A percentile compares a stretch with the other conserved stretches of the same genome.
These are phyloP conservation scores for Limnephilus marmoratus DNA, from an alignment of 2,888 invertebrate genomes.

Conservation along the genomic window DNA sequence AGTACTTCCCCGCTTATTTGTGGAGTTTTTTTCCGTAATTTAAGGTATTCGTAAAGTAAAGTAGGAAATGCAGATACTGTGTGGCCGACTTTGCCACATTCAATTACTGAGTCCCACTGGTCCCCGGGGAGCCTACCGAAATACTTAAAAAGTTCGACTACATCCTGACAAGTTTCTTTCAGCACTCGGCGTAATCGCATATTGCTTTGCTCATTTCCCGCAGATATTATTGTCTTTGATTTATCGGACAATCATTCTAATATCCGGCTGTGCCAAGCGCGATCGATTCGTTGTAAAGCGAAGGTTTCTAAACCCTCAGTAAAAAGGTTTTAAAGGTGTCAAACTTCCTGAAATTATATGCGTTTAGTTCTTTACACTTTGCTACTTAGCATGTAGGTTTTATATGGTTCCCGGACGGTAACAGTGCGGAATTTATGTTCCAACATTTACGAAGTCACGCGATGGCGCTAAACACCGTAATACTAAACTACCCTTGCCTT, in stretches of 20 bases:
- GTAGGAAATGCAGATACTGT: not conserved
- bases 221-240: not conserved
- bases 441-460: slow-evolving; percentile 28
- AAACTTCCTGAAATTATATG: not conserved
- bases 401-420: not conserved
- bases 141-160: not conserved
- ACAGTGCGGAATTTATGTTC: not conserved
- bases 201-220: too few relatives aligned
- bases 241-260: not conserved
- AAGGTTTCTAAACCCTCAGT: not conserved
- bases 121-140: not conserved
- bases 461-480: not conserved
- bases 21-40: not conserved
- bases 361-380: not conserved
- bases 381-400: not conserved
- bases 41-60: not conserved
- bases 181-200: too few relatives aligned
- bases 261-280: not conserved
- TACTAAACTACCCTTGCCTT: slow-evolving; percentile 16
- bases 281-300: not conserved
- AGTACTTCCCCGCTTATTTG: not conserved
- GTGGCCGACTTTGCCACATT: not conserved
- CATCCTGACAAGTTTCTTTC: not conserved
- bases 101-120: not conserved
- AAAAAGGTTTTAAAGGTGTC: not conserved